These are phyloP conservation scores for Leuctra nigra DNA, from an alignment of 2,888 invertebrate species.

Conservation along the genomic window DNA sequence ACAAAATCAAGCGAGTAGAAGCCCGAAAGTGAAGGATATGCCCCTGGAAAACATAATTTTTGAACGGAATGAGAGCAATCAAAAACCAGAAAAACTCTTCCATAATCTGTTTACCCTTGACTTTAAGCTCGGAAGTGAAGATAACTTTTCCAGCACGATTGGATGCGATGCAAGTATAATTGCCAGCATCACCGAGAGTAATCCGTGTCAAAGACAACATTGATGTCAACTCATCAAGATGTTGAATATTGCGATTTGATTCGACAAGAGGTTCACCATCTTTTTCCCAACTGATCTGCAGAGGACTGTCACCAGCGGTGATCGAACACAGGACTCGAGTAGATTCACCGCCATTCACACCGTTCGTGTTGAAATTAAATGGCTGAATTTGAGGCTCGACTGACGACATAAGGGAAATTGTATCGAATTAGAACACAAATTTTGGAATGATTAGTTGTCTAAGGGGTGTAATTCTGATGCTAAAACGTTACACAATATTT, in stretches of 20 bases:
- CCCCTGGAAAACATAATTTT: too few relatives aligned
- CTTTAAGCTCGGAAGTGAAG: conserved; percentile 47
- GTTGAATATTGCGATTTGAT: conserved; percentile 33
- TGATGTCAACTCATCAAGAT: conserved; percentile 43
- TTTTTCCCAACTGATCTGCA: conserved; percentile 43
- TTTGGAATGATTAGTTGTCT: too few relatives aligned
- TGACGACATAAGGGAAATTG: too few relatives aligned
- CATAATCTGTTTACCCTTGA: too few relatives aligned
- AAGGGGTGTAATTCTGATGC: too few relatives aligned
- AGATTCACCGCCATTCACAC: conserved; percentile 46
- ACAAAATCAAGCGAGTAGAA: too few relatives aligned
- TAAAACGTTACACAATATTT: too few relatives aligned
- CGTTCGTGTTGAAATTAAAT: conserved; percentile 45
- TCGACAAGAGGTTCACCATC: conserved; percentile 37
- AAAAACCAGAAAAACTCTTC: too few relatives aligned
- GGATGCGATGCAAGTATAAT: conserved; percentile 51
- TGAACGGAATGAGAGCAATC: too few relatives aligned
- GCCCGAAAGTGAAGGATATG: too few relatives aligned
- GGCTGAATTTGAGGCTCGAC: conserved; percentile 48
- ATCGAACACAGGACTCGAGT: conserved; percentile 43
- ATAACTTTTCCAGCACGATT: conserved; percentile 50
- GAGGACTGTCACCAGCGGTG: conserved; percentile 35
- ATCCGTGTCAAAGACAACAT: conserved; percentile 44
- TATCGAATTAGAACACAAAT: too few relatives aligned
- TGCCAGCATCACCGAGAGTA: conserved; percentile 43